Evolutionary conservation across 2,113 vertebrate genomes (phyloP), one percentile per base, ranked within the genome.

Genomic region (Psilopsiagon aurifrons): DNA sequence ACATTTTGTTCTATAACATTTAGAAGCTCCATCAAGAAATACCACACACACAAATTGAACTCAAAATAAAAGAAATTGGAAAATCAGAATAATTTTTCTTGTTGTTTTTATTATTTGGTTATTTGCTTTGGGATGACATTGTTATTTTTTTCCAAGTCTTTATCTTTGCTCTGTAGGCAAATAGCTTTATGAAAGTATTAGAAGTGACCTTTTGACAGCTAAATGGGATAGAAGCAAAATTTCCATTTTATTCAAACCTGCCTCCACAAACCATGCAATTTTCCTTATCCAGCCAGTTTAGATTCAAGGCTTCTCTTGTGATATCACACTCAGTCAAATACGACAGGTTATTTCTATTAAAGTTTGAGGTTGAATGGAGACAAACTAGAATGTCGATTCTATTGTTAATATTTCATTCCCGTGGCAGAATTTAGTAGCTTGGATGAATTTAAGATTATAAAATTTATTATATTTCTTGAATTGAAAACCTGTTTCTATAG

Each of bases 321-420:
- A 97, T 97, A 98, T 97, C 96, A 95, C 94, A 97, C 92, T 97
- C 97, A 96, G 98, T 97, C 97, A 98, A 96, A 97, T 89, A 43
- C 13, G 95, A 96, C 97, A 98, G 97, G 90, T 97, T 98, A 98
- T 98, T 98, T 97, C 95, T 97, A 97, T 97, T 97, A 97, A 98
- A 97, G 96, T 97, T 98, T 97, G 95, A 88, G 80, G 92, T 91
- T 97, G 96, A 98, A 98, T 90, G 86, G 95, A 98, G 95, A 97
- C 97, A 98, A 98, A 98, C 94, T 96, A 95, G 74, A 97, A 97
- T 95, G 83, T 76, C 84, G 25, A 95, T 96, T 94, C 83, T 92
- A 93, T 90, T 95, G 95, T 97, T 97, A 97, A 96, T 98, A 97
- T 97, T 97, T 97, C 96, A 97, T 96, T 94, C 74, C 54, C 39